These are phyloP conservation scores for Atta texana DNA, from an alignment of 1,140 invertebrate genomes.

Conservation along the genomic window DNA sequence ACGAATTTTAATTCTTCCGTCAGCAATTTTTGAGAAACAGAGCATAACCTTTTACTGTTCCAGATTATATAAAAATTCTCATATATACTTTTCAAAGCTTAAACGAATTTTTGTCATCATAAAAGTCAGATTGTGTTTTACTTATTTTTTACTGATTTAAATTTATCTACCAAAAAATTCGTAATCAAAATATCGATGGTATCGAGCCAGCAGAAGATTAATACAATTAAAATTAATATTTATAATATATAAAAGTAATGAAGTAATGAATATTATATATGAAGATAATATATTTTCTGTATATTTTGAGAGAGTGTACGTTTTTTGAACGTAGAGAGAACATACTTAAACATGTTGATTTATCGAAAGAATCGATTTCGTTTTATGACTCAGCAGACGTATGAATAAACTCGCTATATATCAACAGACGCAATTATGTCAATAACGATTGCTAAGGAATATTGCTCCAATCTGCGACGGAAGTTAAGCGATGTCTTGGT, in stretches of 20 bases:
- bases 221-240: neutral
- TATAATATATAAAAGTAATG: neutral
- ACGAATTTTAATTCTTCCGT: too few species aligned
- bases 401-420: slow-evolving; percentile 23
- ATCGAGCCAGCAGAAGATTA: neutral
- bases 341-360: neutral
- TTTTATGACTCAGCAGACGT: neutral
- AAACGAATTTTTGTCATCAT: too few species aligned
- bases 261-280: too few species aligned
- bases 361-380: slow-evolving; percentile 21
- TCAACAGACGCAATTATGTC: slow-evolving; percentile 33
- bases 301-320: too few species aligned
- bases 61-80: too few species aligned
- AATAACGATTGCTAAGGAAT: slow-evolving; percentile 13
- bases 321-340: neutral
- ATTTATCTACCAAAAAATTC: too few species aligned
- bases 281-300: neutral
- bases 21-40: too few species aligned
- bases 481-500: slow-evolving; percentile 47
- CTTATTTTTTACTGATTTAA: too few species aligned
- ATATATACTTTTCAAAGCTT: too few species aligned
- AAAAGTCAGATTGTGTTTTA: too few species aligned
- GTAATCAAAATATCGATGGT: too few species aligned
- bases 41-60: too few species aligned
- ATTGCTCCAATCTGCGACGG: slow-evolving; percentile 13